Percentiles rank a stretch among this genome's conserved stretches.
phyloP scores from a whole-genome alignment of 2,113 vertebrate genomes.

The Fulica atra region DNA sequence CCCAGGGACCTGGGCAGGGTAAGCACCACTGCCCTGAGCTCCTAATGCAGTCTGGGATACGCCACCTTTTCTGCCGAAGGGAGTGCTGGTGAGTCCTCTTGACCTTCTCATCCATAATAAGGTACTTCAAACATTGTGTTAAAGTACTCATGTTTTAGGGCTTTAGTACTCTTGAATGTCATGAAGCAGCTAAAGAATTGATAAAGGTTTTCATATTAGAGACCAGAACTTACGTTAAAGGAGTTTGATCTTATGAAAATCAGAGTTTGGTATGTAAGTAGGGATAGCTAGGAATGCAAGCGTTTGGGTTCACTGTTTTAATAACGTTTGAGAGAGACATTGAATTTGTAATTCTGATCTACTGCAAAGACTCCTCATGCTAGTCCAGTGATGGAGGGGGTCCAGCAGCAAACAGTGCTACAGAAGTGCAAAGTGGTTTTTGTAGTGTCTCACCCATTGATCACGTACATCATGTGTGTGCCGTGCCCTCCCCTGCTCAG shows the following conservation, averaged over 20 bases:
- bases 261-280: not conserved
- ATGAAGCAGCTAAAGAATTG: not conserved
- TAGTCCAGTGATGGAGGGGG: not conserved
- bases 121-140: not conserved
- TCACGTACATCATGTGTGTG: accelerated
- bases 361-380: accelerated
- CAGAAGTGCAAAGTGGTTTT: not conserved
- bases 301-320: not conserved
- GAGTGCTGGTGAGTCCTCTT: not conserved
- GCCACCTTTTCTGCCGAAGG: accelerated
- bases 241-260: not conserved
- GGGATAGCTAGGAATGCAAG: not conserved
- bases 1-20: not conserved
- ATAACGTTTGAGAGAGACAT: not conserved
- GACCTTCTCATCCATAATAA: not conserved
- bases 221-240: not conserved
- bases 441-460: too few species aligned
- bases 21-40: not conserved
- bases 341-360: not conserved
- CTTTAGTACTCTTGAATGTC: not conserved
- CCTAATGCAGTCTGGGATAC: accelerated
- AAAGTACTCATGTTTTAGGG: not conserved
- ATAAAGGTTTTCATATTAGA: not conserved
- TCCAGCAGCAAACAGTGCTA: accelerated
- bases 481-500: not conserved